Conservation (phyloP, 2,113 vertebrate genomes). For the Grallaria varia region DNA sequence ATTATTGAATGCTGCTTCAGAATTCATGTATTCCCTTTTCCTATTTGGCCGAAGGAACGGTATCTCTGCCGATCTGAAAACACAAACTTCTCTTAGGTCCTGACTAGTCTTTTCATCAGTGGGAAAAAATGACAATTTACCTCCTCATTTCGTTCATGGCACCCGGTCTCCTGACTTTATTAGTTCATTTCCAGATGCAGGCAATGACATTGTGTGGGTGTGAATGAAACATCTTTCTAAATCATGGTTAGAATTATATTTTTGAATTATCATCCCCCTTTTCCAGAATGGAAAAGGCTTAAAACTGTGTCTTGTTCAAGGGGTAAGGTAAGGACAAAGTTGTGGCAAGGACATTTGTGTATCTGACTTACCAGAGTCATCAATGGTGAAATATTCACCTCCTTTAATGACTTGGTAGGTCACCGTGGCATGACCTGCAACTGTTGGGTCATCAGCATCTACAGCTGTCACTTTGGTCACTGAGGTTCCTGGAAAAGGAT, state of each 20-base stretch:
- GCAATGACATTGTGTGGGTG: not conserved
- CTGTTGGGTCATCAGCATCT: slow-evolving; percentile 89
- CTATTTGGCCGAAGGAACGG: not conserved
- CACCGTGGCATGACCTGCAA: slow-evolving; percentile 80
- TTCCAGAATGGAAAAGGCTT: not conserved
- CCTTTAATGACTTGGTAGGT: slow-evolving; percentile 79
- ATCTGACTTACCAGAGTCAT: slow-evolving; percentile 76
- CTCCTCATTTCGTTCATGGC: not conserved
- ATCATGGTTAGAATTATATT: not conserved
- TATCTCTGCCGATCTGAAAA: not conserved
- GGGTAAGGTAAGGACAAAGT: not conserved
- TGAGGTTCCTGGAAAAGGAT: slow-evolving; percentile 73
- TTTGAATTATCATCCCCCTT: not conserved
- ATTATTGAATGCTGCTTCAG: not conserved
- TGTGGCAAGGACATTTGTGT: not conserved
- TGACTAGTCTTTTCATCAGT: not conserved
- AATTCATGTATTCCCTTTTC: not conserved
- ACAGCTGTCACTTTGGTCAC: slow-evolving; percentile 83
- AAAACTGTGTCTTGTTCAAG: not conserved
- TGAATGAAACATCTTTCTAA: not conserved
- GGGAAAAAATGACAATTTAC: not conserved
- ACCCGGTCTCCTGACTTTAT: not conserved
- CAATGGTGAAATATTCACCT: slow-evolving; percentile 80
- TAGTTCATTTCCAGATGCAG: not conserved
- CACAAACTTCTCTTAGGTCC: not conserved